Evolutionary conservation across 2,113 vertebrate genomes (phyloP), one percentile per base, ranked within the genome.

Genomic region (Nibea albiflora): DNA sequence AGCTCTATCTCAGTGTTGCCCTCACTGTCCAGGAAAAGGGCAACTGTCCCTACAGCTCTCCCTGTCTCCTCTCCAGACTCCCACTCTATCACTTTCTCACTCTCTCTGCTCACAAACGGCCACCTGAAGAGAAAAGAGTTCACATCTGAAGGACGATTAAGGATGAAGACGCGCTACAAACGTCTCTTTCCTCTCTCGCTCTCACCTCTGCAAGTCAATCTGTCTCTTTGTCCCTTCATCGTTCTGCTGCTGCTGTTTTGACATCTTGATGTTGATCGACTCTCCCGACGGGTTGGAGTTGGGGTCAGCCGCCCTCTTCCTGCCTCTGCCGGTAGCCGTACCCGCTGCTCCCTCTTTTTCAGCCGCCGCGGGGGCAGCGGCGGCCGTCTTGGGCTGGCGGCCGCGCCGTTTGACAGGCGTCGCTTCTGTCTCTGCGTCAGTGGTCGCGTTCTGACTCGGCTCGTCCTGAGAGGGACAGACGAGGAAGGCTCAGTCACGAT

Each of bases 161-260:
- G 11, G 8, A 1, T 5, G n/a, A 8, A 4, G 19, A 39, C 22
- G 20, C 17, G 12, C 12, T 20, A 28, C 14, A 46, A n/a, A 10
- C 11, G 62, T 10, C 47, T n/a, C n/a, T 75, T 19, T 39, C 42
- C 44, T 60, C 10, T 0, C n/a, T 68, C 1, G 17, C 24, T 63
- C 81, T 86, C 95, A 98, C 98, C 98, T 99, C 93, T 99, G 98
- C 70, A 99, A 92, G 91, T 98, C 98, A 16, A 99, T 98, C 82
- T 98, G 97, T 92, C 97, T 96, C 94, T 98, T 97, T 92, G 96
- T 92, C 82, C 95, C 95, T 78, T 95, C 95, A 87, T 98, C 98
- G 88, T 96, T 99, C 92, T 96, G 94, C 85, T 94, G 94, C 84
- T 94, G 96, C 90, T 97, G 96, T 96, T 98, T 99, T 93, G 97